These are phyloP conservation scores for Drosophila pseudoobscura DNA, from an alignment of 1,140 invertebrate species.

Conservation along the genomic window DNA sequence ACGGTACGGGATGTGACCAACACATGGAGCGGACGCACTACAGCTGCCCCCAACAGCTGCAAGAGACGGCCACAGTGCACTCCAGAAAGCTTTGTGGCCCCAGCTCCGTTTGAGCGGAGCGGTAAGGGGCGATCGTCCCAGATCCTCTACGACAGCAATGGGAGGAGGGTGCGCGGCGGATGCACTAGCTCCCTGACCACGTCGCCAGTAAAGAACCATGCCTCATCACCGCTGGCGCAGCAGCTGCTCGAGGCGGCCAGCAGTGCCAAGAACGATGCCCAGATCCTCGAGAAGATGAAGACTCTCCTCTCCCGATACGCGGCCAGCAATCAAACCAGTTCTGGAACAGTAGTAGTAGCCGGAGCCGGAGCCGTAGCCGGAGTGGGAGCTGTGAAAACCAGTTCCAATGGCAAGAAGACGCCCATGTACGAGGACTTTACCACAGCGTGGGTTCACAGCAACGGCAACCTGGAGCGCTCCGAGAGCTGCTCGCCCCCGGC, in stretches of 20 bases:
- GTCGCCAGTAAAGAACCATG: constrained; percentile 85
- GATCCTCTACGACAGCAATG: constrained; percentile 86
- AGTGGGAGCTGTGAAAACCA: background rate
- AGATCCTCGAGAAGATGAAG: constrained; percentile 89
- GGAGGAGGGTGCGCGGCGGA: constrained; percentile 83
- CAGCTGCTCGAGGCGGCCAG: constrained; percentile 88
- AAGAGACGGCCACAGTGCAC: constrained; percentile 86
- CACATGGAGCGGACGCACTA: constrained; percentile 88
- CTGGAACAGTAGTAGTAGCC: background rate
- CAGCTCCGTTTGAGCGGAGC: constrained; percentile 86
- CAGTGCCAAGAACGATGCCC: constrained; percentile 87
- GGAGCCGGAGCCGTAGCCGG: constrained; percentile 33
- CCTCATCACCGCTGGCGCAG: constrained; percentile 86
- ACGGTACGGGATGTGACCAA: constrained; percentile 85
- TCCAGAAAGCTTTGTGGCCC: constrained; percentile 87
- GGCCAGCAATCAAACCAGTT: constrained; percentile 68
- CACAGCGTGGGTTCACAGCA: constrained; percentile 89
- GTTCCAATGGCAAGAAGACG: constrained; percentile 84
- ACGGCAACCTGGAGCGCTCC: constrained; percentile 86
- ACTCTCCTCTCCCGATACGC: constrained; percentile 88
- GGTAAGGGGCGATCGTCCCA: constrained; percentile 86
- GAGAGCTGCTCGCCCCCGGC: constrained; percentile 77
- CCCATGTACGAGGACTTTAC: constrained; percentile 87
- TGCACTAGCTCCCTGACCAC: constrained; percentile 82
- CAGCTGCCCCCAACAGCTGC: constrained; percentile 19